These are phyloP conservation scores for Merodon equestris DNA, from an alignment of 2,888 invertebrate genomes.

Conservation along the genomic window DNA sequence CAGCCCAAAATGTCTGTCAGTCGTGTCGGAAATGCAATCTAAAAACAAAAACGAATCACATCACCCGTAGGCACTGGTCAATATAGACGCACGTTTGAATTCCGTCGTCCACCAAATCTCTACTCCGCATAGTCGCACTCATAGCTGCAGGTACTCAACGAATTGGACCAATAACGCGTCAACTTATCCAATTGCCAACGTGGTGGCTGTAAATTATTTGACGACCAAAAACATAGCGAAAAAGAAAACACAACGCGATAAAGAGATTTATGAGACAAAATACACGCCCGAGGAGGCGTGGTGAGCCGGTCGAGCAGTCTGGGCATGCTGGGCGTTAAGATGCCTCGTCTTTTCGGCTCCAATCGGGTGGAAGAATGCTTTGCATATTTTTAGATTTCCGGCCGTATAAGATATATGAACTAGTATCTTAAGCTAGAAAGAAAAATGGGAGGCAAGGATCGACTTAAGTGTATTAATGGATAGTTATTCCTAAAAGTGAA, in stretches of 20 bases:
- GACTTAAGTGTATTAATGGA: too few relatives aligned
- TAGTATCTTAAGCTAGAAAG: background rate
- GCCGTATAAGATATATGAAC: background rate
- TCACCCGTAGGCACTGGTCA: too few relatives aligned
- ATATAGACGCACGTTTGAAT: too few relatives aligned
- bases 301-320: background rate
- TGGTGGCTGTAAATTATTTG: conserved; percentile 36
- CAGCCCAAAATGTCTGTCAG: too few relatives aligned
- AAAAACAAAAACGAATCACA: too few relatives aligned
- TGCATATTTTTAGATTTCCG: conserved; percentile 13
- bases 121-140: background rate
- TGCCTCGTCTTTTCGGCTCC: too few relatives aligned
- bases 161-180: conserved; percentile 57
- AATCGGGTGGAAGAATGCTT: conserved; percentile 8
- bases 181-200: conserved; percentile 36
- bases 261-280: conserved; percentile 12
- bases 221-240: conserved; percentile 10
- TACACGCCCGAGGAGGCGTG: conserved; percentile 18
- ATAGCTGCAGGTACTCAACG: conserved; percentile 50
- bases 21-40: too few relatives aligned
- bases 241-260: conserved; percentile 5
- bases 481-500: background rate
- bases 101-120: too few relatives aligned
- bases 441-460: too few relatives aligned
- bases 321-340: too few relatives aligned